Base-by-base conservation (phyloP, 1,140 invertebrate species). In the Cherax quadricarinatus region DNA sequence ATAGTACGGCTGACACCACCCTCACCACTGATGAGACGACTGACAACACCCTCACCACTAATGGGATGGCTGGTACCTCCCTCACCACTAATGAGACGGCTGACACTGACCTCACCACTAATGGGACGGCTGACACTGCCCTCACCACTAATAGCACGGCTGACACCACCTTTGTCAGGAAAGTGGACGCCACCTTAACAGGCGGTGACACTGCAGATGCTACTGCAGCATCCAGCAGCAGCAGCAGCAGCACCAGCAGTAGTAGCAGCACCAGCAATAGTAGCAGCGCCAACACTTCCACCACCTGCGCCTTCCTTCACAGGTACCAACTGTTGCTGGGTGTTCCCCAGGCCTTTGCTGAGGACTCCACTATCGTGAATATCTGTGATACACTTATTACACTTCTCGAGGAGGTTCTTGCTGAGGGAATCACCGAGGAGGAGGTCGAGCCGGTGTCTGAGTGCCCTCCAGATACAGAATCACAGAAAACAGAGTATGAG, bases 371-470 rank as follows among this genome's bases (percentile, higher is more conserved):
- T 0, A 66, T 48, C 3, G 24, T 48, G 30, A 24, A 12, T 7
- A 85, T 85, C 60, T 70, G 83, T 70, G 60, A 49, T 24, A 85
- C 83, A 21, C 18, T 85, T 48, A 6, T 85, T 66, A 70, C 30
- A 62, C 83, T 85, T 18, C 60, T 70, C 0, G 62, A 85, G 6
- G 83, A 85, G 16, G 62, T 85, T 12, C 1, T 85, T 21, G 57
- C 83, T 24, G 62, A 66, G 1, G 30, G 83, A 1, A 85, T 85
- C 48, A 41, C 41, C 41, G 30, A 16, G 5, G 83, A 70, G 4
- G n/a, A 70, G n/a, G 12, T 49, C 4, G 5, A 18, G 30, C 6
- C 4, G 12, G 12, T 21, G 30, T 6, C 30, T 18, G 14, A 62
- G 5, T 4, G 7, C 4, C 12, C 21, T 30, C 57, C n/a, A 60